Conservation (phyloP, 1,140 invertebrate species). For the Drosophila nebulosa region DNA sequence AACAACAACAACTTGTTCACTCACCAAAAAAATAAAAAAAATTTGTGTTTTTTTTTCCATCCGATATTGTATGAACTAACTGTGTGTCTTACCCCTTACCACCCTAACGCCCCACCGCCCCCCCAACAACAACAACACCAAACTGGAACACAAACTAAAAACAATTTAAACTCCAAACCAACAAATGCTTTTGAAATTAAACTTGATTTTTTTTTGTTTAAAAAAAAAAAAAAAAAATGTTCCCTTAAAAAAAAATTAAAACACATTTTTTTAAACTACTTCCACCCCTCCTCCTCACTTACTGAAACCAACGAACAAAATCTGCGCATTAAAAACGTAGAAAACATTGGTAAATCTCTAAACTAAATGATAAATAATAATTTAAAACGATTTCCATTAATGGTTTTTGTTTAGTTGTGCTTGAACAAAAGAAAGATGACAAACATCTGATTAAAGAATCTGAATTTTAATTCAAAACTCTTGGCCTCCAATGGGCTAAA, state of each 20-base stretch:
- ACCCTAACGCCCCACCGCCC: background rate
- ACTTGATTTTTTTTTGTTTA: constrained; percentile 21
- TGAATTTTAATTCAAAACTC: no score
- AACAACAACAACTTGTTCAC: constrained; percentile 30
- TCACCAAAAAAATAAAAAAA: constrained; percentile 36
- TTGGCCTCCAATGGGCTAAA: no score
- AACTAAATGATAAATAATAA: constrained; percentile 31
- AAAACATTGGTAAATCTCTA: constrained; percentile 69
- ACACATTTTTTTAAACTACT: background rate
- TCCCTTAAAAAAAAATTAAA: constrained; percentile 19
- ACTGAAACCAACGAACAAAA: constrained; percentile 36
- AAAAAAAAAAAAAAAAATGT: background rate
- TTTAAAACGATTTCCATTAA: constrained; percentile 5
- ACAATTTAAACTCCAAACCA: constrained; percentile 41
- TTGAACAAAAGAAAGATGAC: background rate
- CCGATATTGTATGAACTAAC: constrained; percentile 11
- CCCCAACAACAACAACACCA: constrained; percentile 16
- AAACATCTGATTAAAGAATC: no score
- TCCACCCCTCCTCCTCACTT: background rate
- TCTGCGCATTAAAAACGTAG: constrained; percentile 48
- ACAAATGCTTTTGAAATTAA: constrained; percentile 44
- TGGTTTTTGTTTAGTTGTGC: constrained; percentile 33
- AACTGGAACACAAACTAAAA: constrained; percentile 49
- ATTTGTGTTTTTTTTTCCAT: constrained; percentile 20
- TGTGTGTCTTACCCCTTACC: constrained; percentile 14